Conservation (phyloP, 2,113 vertebrate species). For the Menura novaehollandiae region DNA sequence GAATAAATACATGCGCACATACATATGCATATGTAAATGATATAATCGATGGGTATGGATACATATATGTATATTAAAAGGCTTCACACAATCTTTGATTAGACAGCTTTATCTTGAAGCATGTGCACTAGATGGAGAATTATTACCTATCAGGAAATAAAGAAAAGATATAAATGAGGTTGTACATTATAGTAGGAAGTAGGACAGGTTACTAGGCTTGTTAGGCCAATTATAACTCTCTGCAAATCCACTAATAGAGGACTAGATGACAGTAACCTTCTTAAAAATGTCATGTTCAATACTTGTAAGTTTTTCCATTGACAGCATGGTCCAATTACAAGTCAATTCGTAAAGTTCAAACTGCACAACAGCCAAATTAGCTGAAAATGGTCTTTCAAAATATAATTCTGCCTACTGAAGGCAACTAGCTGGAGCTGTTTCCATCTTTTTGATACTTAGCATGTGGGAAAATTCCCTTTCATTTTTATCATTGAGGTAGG, state of each 20-base stretch:
- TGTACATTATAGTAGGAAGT: conserved; percentile 69
- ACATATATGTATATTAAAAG: not conserved
- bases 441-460: not conserved
- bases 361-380: conserved; percentile 62
- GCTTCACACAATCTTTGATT: not conserved
- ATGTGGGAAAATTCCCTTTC: not conserved
- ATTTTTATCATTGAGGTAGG: not conserved
- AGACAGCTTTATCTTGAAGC: not conserved
- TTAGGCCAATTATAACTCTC: conserved; percentile 74
- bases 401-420: not conserved
- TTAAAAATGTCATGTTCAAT: conserved; percentile 76
- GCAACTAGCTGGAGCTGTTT: not conserved
- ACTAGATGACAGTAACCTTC: conserved; percentile 74
- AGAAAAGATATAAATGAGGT: conserved; percentile 35
- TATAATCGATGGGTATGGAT: not conserved
- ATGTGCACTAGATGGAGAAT: not conserved
- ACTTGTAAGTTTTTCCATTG: conserved; percentile 64
- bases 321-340: conserved; percentile 72
- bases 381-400: conserved; percentile 56
- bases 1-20: not conserved
- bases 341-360: conserved; percentile 72
- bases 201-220: conserved; percentile 68
- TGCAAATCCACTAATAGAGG: conserved; percentile 68
- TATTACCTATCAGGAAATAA: conserved; percentile 48
- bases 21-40: not conserved